These are phyloP conservation scores for Nomia melanderi DNA, from an alignment of 1,140 invertebrate genomes.

Conservation along the genomic window DNA sequence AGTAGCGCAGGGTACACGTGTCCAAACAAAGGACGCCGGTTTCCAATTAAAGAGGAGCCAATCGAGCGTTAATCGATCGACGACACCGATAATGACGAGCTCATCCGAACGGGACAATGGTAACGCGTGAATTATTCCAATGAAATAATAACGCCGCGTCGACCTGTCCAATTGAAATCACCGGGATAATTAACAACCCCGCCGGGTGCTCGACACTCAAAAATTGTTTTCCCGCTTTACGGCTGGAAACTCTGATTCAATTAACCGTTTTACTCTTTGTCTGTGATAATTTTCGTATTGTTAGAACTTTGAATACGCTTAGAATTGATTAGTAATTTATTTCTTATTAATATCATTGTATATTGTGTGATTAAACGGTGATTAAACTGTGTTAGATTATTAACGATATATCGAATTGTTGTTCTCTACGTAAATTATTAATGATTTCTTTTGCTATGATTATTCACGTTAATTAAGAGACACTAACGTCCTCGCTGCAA, in stretches of 20 bases:
- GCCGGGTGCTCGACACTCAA: neutral
- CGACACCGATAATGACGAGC: constrained; percentile 19
- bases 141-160: neutral
- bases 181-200: neutral
- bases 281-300: no score
- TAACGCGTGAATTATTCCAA: neutral
- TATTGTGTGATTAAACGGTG: no score
- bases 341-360: no score
- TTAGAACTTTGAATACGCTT: no score
- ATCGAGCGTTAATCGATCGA: constrained; percentile 37
- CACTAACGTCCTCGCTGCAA: no score
- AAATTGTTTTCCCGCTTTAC: neutral
- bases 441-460: no score
- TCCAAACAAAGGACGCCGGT: constrained; percentile 18
- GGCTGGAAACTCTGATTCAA: neutral
- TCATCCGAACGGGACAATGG: constrained; percentile 6
- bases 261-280: neutral
- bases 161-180: neutral
- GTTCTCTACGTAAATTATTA: no score
- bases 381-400: no score
- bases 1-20: constrained; percentile 11
- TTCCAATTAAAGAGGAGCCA: constrained; percentile 25
- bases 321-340: no score
- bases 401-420: no score
- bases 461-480: no score